Evolutionary conservation across 2,113 vertebrate species (phyloP), one percentile per base, ranked within the genome.

Genomic region (Cisticola juncidis): DNA sequence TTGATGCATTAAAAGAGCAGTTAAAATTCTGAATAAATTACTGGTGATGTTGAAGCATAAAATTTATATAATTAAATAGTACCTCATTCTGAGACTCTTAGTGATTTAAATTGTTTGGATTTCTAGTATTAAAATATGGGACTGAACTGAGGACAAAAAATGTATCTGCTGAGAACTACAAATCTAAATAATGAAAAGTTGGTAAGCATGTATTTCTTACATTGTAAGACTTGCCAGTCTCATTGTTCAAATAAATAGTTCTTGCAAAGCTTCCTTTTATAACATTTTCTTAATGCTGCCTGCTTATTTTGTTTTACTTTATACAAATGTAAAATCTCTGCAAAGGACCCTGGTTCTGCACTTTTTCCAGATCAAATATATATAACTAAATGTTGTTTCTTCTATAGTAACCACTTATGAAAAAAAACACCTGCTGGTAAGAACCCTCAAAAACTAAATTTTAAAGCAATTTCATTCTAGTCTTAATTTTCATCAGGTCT

Each of bases 161-260:
- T 68, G 22, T 20, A 64, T 83, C 71, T 96, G 89, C 81, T 96
- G 95, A 93, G 47, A 76, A 40, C 40, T 88, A 92, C 22, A 95
- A 87, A 95, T 51, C 38, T 58, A 80, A 95, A 31, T 20, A 70
- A 71, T 82, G 44, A 71, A 58, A 95, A 91, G 18, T 88, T 89
- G 50, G 47, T 95, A 51, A 89, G 51, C 38, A 16, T 81, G 35
- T 93, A 92, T 90, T 97, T 96, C 31, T 81, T 88, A 35, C 56
- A 47, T 78, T 92, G 93, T 72, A 78, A 62, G n/a, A 58, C 44
- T 85, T 94, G 80, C 44, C 83, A 96, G 68, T 96, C 69, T 92
- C 83, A 87, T 73, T 94, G 50, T 93, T 96, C 70, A 97, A 97
- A 98, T 93, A 97, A 97, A 97, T 83, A 94, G 20, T 94, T 71